Base-by-base conservation (phyloP, 30 jellyfish, hydroid and myxozoan genomes). In the Morbakka virulenta region DNA sequence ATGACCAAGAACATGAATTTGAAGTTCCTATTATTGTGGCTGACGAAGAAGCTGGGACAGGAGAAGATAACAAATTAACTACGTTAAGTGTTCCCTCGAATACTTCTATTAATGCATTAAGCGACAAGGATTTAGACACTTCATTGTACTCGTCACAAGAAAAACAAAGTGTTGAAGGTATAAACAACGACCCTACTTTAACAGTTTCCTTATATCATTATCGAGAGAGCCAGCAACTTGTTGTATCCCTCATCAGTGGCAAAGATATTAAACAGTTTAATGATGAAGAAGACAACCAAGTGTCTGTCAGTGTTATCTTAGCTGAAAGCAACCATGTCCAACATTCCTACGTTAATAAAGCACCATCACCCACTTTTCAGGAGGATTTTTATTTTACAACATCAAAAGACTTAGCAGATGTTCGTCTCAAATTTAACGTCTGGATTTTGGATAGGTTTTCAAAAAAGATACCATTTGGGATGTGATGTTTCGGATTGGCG, bases 381-480 rank as follows among this genome's bases (percentile, higher is more conserved):
- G 88, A 92, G 62, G 73, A 76, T 20, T 76, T 78, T 70, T 72
- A 48, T 1, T 92, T 79, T 50, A 82, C 83, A 12, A 22, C 77
- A 34, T 61, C 74, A 0, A 53, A 14, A 3, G 87, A 41, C 0
- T 28, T 86, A 79, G 32, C 49, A 47, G 49, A 20, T 3, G 48
- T 87, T 13, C 64, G 29, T 26, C 29, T 85, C 21, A 85, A 84
- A 72, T 86, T 92, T 34, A 92, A 92, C 50, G 86, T 92, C 13
- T 92, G 98, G 98, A 74, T 52, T 28, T 52, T 84, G 27, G 96
- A 92, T 65, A 75, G 79, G 61, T 81, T 78, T 33, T 84, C 98
- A 23, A 76, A 74, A 17, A 84, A 79, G 64, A 9, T 12, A 17
- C 96, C 98, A 1, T 71, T 80, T 67, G 98, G 98, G 85, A 69